phyloP scores from a whole-genome alignment of 1,140 invertebrate genomes.

The Charaxes varanes region DNA sequence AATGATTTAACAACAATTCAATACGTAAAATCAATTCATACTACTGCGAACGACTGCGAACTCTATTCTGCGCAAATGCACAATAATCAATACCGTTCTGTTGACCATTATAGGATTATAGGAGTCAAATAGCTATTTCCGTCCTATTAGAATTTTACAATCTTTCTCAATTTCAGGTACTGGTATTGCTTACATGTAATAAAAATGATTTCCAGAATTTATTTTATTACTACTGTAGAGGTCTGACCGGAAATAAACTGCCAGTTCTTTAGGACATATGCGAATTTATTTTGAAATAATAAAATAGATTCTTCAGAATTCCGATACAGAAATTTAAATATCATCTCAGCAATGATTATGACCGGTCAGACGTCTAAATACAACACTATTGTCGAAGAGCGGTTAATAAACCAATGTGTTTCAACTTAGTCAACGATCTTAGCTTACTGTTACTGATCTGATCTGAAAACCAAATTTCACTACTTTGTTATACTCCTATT shows the following conservation, averaged over 20 bases:
- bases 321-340: too few species aligned
- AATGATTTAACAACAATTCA: slow-evolving; percentile 20
- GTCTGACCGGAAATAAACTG: slow-evolving; percentile 7
- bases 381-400: slow-evolving; percentile 4
- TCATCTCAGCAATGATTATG: background rate
- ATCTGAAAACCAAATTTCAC: too few species aligned
- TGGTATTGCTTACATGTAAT: slow-evolving; percentile 66
- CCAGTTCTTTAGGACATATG: too few species aligned
- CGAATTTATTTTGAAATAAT: too few species aligned
- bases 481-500: too few species aligned
- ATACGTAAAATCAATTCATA: slow-evolving; percentile 20
- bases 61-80: slow-evolving; percentile 14
- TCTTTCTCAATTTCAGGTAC: slow-evolving; percentile 57
- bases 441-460: background rate
- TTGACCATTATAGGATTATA: slow-evolving; percentile 24
- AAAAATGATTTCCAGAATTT: slow-evolving; percentile 15
- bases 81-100: slow-evolving; percentile 30
- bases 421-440: background rate
- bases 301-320: too few species aligned
- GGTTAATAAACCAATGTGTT: background rate
- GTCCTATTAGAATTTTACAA: slow-evolving; percentile 49
- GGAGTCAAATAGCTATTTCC: slow-evolving; percentile 45
- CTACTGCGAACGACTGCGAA: slow-evolving; percentile 16
- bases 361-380: slow-evolving; percentile 4
- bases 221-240: slow-evolving; percentile 4